Conservation (phyloP, 2,888 invertebrate species). For the Athripsodes cinereus region DNA sequence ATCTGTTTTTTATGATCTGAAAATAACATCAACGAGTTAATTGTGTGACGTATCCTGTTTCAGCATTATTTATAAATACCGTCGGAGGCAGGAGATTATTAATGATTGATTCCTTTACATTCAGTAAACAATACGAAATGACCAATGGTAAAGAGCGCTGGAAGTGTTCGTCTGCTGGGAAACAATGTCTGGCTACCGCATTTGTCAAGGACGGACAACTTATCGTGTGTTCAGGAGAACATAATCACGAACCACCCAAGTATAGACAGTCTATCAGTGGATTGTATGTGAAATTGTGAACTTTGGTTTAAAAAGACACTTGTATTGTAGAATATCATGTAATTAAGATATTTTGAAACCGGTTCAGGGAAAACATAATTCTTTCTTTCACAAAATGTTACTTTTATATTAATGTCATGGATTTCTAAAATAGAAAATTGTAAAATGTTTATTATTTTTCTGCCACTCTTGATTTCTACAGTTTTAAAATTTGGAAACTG, state of each 20-base stretch:
- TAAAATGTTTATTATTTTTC: too few species aligned
- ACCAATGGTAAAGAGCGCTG: not conserved
- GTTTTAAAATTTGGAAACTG: too few species aligned
- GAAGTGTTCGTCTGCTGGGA: slow-evolving; percentile 14
- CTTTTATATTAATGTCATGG: too few species aligned
- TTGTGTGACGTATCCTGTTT: not conserved
- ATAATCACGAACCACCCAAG: slow-evolving; percentile 3
- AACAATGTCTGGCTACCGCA: slow-evolving; percentile 37
- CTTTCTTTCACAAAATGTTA: too few species aligned
- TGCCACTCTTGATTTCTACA: too few species aligned
- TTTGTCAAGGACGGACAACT: slow-evolving; percentile 31
- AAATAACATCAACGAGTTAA: not conserved
- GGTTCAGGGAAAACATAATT: too few species aligned
- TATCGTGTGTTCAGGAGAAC: not conserved
- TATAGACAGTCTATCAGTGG: not conserved
- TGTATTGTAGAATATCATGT: too few species aligned
- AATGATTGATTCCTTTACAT: slow-evolving; percentile 3
- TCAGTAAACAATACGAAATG: not conserved
- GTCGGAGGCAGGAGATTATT: not conserved
- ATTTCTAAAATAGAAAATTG: too few species aligned
- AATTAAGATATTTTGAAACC: too few species aligned
- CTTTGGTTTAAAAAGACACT: not conserved
- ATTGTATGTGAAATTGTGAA: not conserved
- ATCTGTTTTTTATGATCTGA: too few species aligned
- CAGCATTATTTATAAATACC: slow-evolving; percentile 3